Evolutionary conservation across 2,888 invertebrate species (phyloP), one percentile per base, ranked within the genome.

Genomic region (Stenoptilia bipunctidactyla): DNA sequence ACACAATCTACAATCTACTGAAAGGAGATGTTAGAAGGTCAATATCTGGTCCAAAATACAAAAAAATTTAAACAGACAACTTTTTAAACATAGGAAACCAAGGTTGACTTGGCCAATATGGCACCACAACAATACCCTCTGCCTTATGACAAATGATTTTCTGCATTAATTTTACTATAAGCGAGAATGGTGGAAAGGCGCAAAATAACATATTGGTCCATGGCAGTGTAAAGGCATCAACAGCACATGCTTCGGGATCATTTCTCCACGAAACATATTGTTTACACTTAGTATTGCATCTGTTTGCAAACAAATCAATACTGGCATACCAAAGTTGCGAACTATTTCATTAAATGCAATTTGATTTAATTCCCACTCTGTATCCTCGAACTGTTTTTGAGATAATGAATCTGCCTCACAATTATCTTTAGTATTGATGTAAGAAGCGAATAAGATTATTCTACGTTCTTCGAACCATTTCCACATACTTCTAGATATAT

Each of bases 221-320:
- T 9, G 33, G 15, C 12, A 53, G 9, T 1, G 52, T 51, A 34
- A 55, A 55, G 3, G 52, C 48, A 30, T 52, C 42, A 13, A 52
- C 36, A 0, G 34, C 34, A 6, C 15, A 40, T 8, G 52, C 51
- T 8, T 46, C 41, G 1, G 53, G 51, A 15, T 55, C 52, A 1
- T 34, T 34, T 5, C 45, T 37, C 52, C 52, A 53, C 0, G 50
- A 47, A 1, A 50, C 34, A 30, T 44, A 55, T 15, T 13, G n/a
- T 43, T 20, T 20, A 20, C 20, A 20, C 8, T 20, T 20, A 5
- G 20, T 5, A 20, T 8, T 20, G 20, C 20, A 20, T 20, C 20
- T 20, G 3, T 8, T 20, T 20, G 20, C 20, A 20, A 20, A 20
- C 8, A 20, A 20, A 20, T 20, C 20, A 8, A 20, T 20, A 20